These are phyloP conservation scores for Panurus biarmicus DNA, from an alignment of 2,113 vertebrate genomes.

Conservation along the genomic window DNA sequence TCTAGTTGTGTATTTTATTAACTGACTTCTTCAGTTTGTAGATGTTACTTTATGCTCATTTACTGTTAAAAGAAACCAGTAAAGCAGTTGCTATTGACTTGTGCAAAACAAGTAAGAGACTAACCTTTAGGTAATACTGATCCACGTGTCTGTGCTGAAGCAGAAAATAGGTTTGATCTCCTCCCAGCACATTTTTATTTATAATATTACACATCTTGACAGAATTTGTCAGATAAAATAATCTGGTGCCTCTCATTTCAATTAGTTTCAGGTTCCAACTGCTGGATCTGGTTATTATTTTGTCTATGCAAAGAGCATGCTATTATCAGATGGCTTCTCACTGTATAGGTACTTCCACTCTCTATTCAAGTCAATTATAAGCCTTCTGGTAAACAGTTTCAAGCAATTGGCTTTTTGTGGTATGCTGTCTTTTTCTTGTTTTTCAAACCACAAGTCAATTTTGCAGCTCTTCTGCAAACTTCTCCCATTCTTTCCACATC, in stretches of 20 bases:
- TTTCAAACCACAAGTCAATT: neutral
- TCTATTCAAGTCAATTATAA: neutral
- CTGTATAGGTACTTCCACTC: neutral
- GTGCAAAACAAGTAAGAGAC: neutral
- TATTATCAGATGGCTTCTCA: neutral
- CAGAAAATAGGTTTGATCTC: neutral
- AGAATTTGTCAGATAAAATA: slow-evolving; percentile 27
- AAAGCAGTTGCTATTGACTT: neutral
- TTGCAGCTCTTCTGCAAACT: neutral
- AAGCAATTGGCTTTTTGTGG: neutral
- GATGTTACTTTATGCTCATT: neutral
- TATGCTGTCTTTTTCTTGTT: neutral
- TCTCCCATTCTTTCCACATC: neutral
- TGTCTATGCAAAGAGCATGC: neutral
- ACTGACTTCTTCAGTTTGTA: neutral
- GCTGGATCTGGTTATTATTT: slow-evolving; percentile 12
- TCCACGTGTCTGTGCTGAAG: neutral
- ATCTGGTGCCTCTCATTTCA: neutral
- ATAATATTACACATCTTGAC: slow-evolving; percentile 1
- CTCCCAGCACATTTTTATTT: neutral
- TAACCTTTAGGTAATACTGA: neutral
- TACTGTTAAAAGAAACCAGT: neutral
- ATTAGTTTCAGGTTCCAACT: slow-evolving; percentile 1
- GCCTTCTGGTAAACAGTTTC: neutral
- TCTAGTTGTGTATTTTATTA: neutral